phyloP scores from a whole-genome alignment of 2,113 vertebrate species.

The Perognathus longimembris region DNA sequence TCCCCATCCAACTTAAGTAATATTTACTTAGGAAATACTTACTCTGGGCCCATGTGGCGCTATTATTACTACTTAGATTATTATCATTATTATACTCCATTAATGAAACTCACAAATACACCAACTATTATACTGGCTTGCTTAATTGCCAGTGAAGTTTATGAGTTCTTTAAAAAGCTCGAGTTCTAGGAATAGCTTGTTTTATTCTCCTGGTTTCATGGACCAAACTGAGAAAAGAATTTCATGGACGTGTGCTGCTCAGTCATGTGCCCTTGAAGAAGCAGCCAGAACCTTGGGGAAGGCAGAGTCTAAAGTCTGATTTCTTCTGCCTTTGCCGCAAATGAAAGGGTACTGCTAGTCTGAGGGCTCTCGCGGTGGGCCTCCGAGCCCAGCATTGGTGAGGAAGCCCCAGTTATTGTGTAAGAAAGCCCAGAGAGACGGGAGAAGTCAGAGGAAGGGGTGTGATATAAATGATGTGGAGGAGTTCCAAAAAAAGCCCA shows the following conservation, averaged over 20 bases:
- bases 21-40: too few species aligned
- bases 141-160: background rate
- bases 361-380: background rate
- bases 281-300: fast-evolving
- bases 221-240: background rate
- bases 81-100: fast-evolving
- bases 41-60: fast-evolving
- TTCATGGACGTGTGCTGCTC: fast-evolving
- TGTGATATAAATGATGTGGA: background rate
- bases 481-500: too few species aligned
- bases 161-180: background rate
- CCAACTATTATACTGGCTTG: background rate
- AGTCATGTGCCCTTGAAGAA: background rate
- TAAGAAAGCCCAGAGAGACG: fast-evolving
- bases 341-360: fast-evolving
- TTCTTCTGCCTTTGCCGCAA: background rate
- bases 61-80: fast-evolving
- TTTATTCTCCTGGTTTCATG: background rate
- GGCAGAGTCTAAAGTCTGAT: background rate
- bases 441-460: background rate
- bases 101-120: too few species aligned
- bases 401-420: background rate
- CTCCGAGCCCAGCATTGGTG: background rate
- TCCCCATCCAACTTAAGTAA: background rate
- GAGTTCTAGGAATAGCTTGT: background rate